Conservation (phyloP, 1,140 invertebrate genomes). For the Sarcophaga bullata region DNA sequence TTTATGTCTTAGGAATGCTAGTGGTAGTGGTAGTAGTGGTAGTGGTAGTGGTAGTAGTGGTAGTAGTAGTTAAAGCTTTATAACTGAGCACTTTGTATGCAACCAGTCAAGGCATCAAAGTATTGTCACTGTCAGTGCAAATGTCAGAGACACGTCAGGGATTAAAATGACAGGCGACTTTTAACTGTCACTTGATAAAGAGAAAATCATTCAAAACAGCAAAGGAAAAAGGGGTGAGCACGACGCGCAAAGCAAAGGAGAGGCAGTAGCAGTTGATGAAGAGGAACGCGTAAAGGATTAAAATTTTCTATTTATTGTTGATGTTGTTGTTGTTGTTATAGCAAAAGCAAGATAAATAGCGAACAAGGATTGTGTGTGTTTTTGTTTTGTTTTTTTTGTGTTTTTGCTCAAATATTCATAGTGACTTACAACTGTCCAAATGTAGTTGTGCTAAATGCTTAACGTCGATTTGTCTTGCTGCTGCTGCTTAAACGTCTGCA, state of each 20-base stretch:
- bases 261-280: not conserved
- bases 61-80: not conserved
- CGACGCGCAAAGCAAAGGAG: not conserved
- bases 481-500: no score
- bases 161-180: conserved; percentile 52
- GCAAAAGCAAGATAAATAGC: conserved; percentile 10
- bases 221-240: not conserved
- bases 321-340: not conserved
- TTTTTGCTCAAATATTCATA: not conserved
- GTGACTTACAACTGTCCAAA: not conserved
- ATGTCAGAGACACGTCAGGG: conserved; percentile 65
- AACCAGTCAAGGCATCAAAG: conserved; percentile 57
- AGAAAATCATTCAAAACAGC: not conserved
- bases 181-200: conserved; percentile 54
- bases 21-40: no score
- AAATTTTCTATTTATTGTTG: not conserved
- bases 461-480: not conserved
- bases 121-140: conserved; percentile 64
- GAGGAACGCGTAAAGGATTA: conserved; percentile 17
- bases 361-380: no score
- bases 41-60: no score
- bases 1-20: not conserved
- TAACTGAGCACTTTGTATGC: conserved; percentile 49
- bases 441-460: not conserved
- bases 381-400: not conserved